Conservation (phyloP, 2,113 vertebrate species). For the Ailurus styani region DNA sequence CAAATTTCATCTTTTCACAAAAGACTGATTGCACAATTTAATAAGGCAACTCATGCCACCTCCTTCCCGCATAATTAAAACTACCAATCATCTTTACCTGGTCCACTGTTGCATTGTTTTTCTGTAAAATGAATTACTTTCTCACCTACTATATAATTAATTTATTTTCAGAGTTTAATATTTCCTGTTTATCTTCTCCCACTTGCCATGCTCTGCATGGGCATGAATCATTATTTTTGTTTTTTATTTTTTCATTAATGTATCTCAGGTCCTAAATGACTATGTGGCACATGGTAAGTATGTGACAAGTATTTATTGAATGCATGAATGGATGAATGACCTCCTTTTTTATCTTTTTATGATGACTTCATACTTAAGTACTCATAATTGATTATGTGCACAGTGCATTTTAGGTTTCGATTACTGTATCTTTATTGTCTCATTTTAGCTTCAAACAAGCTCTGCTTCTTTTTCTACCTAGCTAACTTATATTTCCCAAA, state of each 20-base stretch:
- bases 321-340: not conserved
- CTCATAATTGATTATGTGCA: not conserved
- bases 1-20: not conserved
- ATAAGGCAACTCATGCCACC: not conserved
- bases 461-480: not conserved
- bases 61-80: not conserved
- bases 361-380: not conserved
- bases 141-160: not conserved
- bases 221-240: not conserved
- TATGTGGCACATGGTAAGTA: not conserved
- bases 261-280: not conserved
- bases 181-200: not conserved
- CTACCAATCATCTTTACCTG: not conserved
- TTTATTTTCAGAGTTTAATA: not conserved
- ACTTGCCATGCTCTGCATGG: not conserved
- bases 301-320: not conserved
- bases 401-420: not conserved
- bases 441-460: not conserved
- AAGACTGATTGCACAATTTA: not conserved
- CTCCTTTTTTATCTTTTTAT: not conserved
- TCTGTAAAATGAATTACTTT: not conserved
- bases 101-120: not conserved
- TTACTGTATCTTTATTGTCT: not conserved
- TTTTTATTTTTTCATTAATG: not conserved
- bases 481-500: not conserved